Conservation (phyloP, 2,888 invertebrate species). For the Diaphora mendica region DNA sequence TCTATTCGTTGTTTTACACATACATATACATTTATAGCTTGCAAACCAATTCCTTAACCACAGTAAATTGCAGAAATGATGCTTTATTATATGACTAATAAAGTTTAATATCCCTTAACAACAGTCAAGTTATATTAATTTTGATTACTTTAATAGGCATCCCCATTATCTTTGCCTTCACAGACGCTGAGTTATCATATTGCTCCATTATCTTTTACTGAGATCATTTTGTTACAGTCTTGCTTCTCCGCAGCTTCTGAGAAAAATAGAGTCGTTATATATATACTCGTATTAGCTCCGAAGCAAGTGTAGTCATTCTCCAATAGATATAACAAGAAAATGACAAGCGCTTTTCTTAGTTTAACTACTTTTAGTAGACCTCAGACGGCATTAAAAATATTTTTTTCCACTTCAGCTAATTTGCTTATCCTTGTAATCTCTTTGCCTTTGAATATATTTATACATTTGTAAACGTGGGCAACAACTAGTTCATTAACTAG, state of each 20-base stretch:
- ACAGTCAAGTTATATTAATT: neutral
- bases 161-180: conserved; percentile 5
- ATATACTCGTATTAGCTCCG: neutral
- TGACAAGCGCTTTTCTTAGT: neutral
- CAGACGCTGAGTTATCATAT: conserved; percentile 2
- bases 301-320: neutral
- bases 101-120: conserved; percentile 6
- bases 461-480: too few relatives aligned
- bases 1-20: neutral
- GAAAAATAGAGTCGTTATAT: neutral
- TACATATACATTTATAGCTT: neutral
- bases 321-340: neutral
- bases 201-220: conserved; percentile 11
- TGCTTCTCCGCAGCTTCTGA: neutral
- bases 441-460: too few relatives aligned
- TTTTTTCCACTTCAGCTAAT: too few relatives aligned
- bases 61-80: neutral
- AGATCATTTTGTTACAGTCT: conserved; percentile 1
- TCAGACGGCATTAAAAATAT: neutral
- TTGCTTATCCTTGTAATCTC: too few relatives aligned
- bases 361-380: neutral
- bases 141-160: conserved; percentile 9
- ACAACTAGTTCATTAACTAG: too few relatives aligned
- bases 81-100: neutral
- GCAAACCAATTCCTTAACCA: neutral